Evolutionary conservation across 2,888 invertebrate genomes (phyloP).

Genomic region (Electrophaes corylata): DNA sequence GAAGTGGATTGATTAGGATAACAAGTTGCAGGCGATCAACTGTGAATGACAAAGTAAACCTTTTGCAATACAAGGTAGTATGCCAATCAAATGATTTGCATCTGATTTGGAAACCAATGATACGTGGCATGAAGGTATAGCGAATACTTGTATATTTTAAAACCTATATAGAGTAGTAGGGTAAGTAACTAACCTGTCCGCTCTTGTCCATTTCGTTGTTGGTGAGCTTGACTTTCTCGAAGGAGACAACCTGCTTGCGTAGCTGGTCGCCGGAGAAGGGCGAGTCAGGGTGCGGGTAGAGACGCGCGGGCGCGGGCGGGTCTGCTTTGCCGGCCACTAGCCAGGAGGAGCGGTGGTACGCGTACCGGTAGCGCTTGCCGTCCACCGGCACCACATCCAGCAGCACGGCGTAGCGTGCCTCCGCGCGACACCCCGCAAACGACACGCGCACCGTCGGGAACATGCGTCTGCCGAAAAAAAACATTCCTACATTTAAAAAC

Average conservation of each 20-base stretch:
- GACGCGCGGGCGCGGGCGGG: conserved; percentile 95
- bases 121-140: background rate
- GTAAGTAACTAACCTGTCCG: conserved; percentile 90
- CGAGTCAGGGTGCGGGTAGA: conserved; percentile 98
- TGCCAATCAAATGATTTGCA: background rate
- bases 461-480: conserved; percentile 91
- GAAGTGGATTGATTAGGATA: conserved; percentile 22
- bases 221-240: conserved; percentile 99
- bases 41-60: background rate
- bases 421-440: conserved; percentile 92
- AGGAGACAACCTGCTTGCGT: conserved; percentile 97
- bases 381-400: conserved; percentile 99
- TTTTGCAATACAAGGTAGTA: background rate
- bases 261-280: conserved; percentile 98
- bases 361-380: conserved; percentile 97
- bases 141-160: background rate
- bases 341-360: conserved; percentile 99
- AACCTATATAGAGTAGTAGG: background rate
- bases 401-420: conserved; percentile 95
- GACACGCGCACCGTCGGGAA: conserved; percentile 98
- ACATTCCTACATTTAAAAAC: conserved; percentile 27
- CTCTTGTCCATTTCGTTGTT: conserved; percentile 99
- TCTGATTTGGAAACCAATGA: background rate
- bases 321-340: conserved; percentile 99
- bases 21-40: conserved; percentile 9